These are phyloP conservation scores for Chrosomus eos DNA, from an alignment of 2,797 vertebrate species.

Conservation along the genomic window DNA sequence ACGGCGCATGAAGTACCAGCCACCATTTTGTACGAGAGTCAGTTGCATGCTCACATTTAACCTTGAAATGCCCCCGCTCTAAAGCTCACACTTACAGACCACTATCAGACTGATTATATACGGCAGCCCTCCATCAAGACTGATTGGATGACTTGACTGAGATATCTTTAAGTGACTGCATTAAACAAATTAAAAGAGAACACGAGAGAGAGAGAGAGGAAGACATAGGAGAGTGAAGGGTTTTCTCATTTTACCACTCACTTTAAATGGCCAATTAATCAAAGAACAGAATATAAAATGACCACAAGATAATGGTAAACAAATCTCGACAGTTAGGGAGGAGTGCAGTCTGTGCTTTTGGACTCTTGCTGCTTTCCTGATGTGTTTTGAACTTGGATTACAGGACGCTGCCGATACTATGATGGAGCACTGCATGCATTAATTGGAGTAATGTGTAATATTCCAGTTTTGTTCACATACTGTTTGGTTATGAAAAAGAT, in stretches of 20 bases:
- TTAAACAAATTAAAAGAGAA: constrained; percentile 46
- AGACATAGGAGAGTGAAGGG: not conserved
- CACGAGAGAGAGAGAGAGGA: not conserved
- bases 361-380: constrained; percentile 5
- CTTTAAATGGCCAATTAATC: constrained; percentile 38
- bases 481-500: not conserved
- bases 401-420: not conserved
- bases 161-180: constrained; percentile 47
- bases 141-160: constrained; percentile 43
- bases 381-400: not conserved
- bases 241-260: constrained; percentile 35
- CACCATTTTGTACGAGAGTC: constrained; percentile 67
- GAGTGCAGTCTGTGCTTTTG: constrained; percentile 31
- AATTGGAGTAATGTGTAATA: not conserved
- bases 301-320: constrained; percentile 34
- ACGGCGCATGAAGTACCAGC: constrained; percentile 46
- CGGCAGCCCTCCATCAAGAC: constrained; percentile 30
- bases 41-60: constrained; percentile 20
- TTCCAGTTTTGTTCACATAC: not conserved
- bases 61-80: constrained; percentile 36
- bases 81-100: constrained; percentile 28
- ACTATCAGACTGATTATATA: constrained; percentile 45
- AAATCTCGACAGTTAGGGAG: constrained; percentile 21
- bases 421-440: not conserved
- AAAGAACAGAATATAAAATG: constrained; percentile 27